Evolutionary conservation across 2,797 vertebrate genomes (phyloP), one percentile per base, ranked within the genome.

Genomic region (Otolemur crassicaudatus): DNA sequence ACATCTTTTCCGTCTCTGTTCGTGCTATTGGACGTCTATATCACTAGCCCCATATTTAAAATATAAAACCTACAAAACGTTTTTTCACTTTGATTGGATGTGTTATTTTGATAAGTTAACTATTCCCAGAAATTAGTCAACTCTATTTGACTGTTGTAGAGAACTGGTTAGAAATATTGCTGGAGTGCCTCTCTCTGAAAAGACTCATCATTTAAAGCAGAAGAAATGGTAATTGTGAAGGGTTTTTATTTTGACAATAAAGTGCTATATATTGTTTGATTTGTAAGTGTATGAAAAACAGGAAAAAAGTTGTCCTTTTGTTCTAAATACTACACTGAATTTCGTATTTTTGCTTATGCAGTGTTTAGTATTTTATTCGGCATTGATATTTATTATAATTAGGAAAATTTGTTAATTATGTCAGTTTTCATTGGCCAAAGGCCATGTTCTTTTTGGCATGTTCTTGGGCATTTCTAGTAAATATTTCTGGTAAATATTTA

Each of bases 51-150:
- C 94, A 31, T 73, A 95, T 75, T 89, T 61, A 94, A 87, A 95
- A 84, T 90, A 90, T 19, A 80, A 70, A 87, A 63, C 53, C 77
- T 49, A 83, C 12, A 67, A 61, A 92, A 84, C 76, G 20, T 92
- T 84, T 22, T 98, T 95, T 97, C 94, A 96, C 95, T 70, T 86
- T 89, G 46, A 65, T 90, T 95, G 88, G 96, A 56, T 96, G 87
- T 97, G 94, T 83, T 95, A 87, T 97, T 98, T 98, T 80, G 85
- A n/a, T 46, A 4, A 96, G 84, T 90, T 94, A 98, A 97, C 95
- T 95, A 77, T 90, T 94, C 91, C 92, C 87, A 60, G 94, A 97
- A 79, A 63, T 96, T 97, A 94, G 73, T 95, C 79, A 90, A 56
- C 79, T 85, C 27, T 88, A 22, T 96, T 43, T 94, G 91, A 88